A percentile compares a stretch with the other conserved stretches of the same genome.
These are phyloP conservation scores for Lordiphosa collinella DNA, from an alignment of 1,140 invertebrate genomes.

Conservation along the genomic window DNA sequence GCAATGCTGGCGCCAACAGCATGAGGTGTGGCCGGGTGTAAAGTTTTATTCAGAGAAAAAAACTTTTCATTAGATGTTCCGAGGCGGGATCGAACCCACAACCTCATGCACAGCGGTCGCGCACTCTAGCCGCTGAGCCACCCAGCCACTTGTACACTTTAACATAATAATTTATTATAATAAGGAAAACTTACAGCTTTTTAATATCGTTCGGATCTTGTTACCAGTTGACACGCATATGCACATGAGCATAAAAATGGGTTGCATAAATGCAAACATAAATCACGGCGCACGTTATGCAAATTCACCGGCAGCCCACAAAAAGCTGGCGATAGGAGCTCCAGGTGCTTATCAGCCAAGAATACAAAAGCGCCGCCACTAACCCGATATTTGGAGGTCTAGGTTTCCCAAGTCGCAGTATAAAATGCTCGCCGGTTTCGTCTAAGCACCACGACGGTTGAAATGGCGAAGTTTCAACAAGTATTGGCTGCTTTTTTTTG, in stretches of 20 bases:
- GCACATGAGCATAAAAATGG: slow-evolving; percentile 31
- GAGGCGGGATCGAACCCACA: too few relatives aligned
- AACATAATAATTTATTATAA: too few relatives aligned
- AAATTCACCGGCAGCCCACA: slow-evolving; percentile 31
- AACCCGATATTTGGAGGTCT: slow-evolving; percentile 57
- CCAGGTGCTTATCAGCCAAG: slow-evolving; percentile 16
- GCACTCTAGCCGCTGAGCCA: too few relatives aligned
- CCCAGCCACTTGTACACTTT: too few relatives aligned
- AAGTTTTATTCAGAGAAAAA: too few relatives aligned
- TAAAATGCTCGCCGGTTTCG: slow-evolving; percentile 22
- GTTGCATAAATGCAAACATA: slow-evolving; percentile 39
- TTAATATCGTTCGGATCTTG: too few relatives aligned
- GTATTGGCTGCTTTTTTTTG: not conserved
- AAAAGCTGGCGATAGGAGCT: slow-evolving; percentile 37
- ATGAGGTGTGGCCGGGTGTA: too few relatives aligned
- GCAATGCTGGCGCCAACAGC: too few relatives aligned
- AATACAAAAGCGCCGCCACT: slow-evolving; percentile 21
- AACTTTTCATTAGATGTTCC: too few relatives aligned
- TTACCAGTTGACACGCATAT: slow-evolving; percentile 35
- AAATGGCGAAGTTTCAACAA: slow-evolving; percentile 39
- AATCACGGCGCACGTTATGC: slow-evolving; percentile 54
- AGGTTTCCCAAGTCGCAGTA: slow-evolving; percentile 35
- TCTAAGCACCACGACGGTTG: slow-evolving; percentile 15
- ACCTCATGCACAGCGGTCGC: too few relatives aligned
- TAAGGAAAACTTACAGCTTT: too few relatives aligned